A percentile compares a stretch with the other conserved stretches of the same genome.
phyloP scores from a whole-genome alignment of 2,888 invertebrate species.

The Oeneis ivallda region DNA sequence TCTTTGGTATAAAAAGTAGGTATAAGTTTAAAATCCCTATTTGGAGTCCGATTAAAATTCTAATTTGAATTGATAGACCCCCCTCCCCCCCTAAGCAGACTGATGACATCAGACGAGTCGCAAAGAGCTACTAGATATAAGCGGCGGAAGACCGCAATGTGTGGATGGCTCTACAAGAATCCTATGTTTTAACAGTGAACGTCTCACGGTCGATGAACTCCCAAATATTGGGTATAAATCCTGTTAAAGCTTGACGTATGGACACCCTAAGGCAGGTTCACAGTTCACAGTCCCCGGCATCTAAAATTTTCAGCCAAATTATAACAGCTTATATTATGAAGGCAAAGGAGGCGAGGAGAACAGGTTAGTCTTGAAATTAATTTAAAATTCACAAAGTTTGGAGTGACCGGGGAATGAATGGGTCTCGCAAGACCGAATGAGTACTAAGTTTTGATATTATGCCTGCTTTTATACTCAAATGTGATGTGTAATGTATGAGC shows the following conservation, averaged over 20 bases:
- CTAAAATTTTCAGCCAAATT: constrained; percentile 35
- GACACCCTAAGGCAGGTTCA: constrained; percentile 29
- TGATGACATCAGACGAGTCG: too few relatives aligned
- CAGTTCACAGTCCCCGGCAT: constrained; percentile 32
- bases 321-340: constrained; percentile 27
- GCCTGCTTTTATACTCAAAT: constrained; percentile 33
- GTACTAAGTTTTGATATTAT: constrained; percentile 38
- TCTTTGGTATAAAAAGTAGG: too few relatives aligned
- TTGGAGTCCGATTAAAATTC: too few relatives aligned
- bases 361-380: constrained; percentile 42
- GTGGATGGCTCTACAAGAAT: too few relatives aligned
- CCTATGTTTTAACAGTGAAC: too few relatives aligned
- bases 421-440: constrained; percentile 49
- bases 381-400: constrained; percentile 50
- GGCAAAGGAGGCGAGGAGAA: constrained; percentile 28
- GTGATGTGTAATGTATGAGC: constrained; percentile 19
- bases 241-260: background rate
- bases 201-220: background rate
- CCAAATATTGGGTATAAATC: background rate
- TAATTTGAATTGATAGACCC: too few relatives aligned
- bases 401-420: constrained; percentile 55
- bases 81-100: too few relatives aligned
- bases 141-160: too few relatives aligned
- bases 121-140: too few relatives aligned
- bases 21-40: too few relatives aligned